Evolutionary conservation across 2,113 vertebrate species (phyloP).

Genomic region (Aptenodytes forsteri): DNA sequence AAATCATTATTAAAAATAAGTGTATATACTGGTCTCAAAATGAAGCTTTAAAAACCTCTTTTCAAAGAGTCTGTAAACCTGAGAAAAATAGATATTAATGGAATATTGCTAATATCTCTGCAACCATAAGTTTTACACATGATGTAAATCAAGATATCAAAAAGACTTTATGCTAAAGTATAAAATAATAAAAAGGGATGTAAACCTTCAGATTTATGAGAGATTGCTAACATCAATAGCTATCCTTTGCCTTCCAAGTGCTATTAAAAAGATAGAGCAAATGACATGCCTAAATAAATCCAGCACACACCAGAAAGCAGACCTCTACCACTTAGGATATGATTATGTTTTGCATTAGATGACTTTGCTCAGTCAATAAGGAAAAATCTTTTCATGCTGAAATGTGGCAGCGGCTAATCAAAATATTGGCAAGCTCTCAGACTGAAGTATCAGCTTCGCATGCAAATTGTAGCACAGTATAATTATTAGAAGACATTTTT

Average conservation of each 20-base stretch:
- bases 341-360: background rate
- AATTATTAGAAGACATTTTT: background rate
- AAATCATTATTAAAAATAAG: background rate
- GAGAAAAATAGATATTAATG: background rate
- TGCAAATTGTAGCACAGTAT: background rate
- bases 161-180: background rate
- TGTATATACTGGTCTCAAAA: background rate
- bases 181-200: background rate
- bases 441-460: background rate
- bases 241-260: background rate
- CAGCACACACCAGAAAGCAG: background rate
- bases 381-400: background rate
- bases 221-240: background rate
- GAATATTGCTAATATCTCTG: background rate
- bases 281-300: background rate
- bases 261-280: background rate
- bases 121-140: background rate
- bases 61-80: background rate
- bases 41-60: background rate
- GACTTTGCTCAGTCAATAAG: background rate
- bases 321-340: background rate
- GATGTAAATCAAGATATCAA: background rate
- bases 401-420: background rate
- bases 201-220: background rate
- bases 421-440: background rate